Evolutionary conservation across 2,113 vertebrate species (phyloP), one percentile per base, ranked within the genome.

Genomic region (Platysternon megacephalum): DNA sequence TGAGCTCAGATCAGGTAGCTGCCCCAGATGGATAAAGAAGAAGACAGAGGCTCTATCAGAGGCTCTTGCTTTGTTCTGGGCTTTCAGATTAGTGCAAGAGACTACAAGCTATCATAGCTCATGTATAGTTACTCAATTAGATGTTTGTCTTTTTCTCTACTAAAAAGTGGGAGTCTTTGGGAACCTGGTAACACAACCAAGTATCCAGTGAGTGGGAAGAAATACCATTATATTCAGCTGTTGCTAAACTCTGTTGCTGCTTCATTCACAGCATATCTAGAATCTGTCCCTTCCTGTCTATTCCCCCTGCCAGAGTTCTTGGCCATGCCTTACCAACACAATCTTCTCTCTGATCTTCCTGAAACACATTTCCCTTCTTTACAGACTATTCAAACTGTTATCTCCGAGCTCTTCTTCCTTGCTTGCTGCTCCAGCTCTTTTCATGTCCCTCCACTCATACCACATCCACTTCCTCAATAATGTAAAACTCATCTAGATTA

Each of bases 11-110:
- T 35, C 14, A 16, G 87, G 68, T 82, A 58, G 91, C 87, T 87
- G 85, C 52, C 17, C 4, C 92, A 93, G 51, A 52, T 44, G 83
- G 84, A 42, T 79, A 94, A 94, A 2, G 53, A 55, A 84, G 82
- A 94, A 94, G 90, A 68, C 0, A 91, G 84, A 90, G 28, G 1
- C 11, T 11, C 35, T n/a, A 28, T 86, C 46, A 79, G 58, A 80
- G 29, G 90, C 56, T 10, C 46, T 82, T 39, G 82, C 87, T 83
- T 88, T 93, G 79, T 79, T 87, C 61, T 93, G 51, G 55, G 58
- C 93, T 91, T 74, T 83, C 29, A 86, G 39, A 24, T 39, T 35
- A 85, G 86, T 88, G 81, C 81, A 7, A 93, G 78, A 92, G 93
- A 94, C 83, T 86, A 56, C 16, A 85, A 48, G 84, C 68, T 84